Conservation (phyloP, 2,113 vertebrate species). For the pig (Sus scrofa) region DNA sequence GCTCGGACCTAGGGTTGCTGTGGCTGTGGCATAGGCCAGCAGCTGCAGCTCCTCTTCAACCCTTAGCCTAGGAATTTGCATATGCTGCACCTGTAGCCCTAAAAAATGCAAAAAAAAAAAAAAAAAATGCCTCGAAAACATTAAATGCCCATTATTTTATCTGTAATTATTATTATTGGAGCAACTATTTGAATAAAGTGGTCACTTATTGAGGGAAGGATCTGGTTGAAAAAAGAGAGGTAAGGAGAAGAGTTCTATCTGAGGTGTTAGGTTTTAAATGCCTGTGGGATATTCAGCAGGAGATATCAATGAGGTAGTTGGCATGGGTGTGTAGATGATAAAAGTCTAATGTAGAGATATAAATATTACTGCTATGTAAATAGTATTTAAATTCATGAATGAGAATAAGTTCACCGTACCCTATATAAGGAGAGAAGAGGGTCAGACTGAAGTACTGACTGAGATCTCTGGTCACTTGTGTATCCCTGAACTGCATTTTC, state of each 20-base stretch:
- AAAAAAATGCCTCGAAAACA: neutral
- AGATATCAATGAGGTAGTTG: neutral
- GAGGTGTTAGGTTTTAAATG: neutral
- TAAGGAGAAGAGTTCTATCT: neutral
- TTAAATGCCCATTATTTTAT: neutral
- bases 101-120: too few relatives aligned
- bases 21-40: too few relatives aligned
- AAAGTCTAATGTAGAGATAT: neutral
- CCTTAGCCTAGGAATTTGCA: too few relatives aligned
- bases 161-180: neutral
- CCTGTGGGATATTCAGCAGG: neutral
- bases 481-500: neutral
- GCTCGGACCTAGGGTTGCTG: too few relatives aligned
- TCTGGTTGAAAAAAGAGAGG: neutral
- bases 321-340: neutral
- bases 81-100: too few relatives aligned
- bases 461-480: neutral
- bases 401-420: neutral
- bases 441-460: neutral
- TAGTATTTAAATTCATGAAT: neutral
- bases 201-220: neutral
- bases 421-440: neutral
- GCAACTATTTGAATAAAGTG: neutral
- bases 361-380: neutral
- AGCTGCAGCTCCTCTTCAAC: too few relatives aligned